Conservation (phyloP, 2,888 invertebrate species). For the Loripinus fragilis region DNA sequence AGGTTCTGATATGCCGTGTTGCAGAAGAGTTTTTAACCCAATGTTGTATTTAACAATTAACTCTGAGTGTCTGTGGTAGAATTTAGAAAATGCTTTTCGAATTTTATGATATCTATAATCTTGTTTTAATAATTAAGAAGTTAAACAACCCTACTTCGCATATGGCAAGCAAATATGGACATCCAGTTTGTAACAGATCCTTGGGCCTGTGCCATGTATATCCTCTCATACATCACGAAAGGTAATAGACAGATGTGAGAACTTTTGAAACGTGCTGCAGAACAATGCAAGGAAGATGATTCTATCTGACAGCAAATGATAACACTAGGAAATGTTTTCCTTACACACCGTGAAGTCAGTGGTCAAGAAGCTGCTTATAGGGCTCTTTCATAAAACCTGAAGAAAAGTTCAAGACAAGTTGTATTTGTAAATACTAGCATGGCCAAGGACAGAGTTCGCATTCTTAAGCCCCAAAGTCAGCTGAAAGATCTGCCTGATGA, state of each 20-base stretch:
- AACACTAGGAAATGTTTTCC: constrained; percentile 46
- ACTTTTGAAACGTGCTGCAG: constrained; percentile 42
- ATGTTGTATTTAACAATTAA: too few relatives aligned
- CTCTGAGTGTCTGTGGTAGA: too few relatives aligned
- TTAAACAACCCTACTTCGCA: constrained; percentile 39
- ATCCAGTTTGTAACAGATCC: constrained; percentile 55
- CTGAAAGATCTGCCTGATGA: constrained; percentile 41
- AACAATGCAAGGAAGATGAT: constrained; percentile 35
- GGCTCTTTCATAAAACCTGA: constrained; percentile 54
- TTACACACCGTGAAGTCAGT: constrained; percentile 64
- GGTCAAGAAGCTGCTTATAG: constrained; percentile 70
- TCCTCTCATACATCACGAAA: constrained; percentile 20
- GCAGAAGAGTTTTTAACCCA: too few relatives aligned
- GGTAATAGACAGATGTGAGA: constrained; percentile 45
- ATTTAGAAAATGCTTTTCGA: too few relatives aligned
- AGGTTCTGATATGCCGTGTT: too few relatives aligned
- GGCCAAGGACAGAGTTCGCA: constrained; percentile 42
- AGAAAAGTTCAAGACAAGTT: constrained; percentile 48
- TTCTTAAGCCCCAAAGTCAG: constrained; percentile 42
- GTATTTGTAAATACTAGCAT: constrained; percentile 55
- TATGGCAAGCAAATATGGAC: constrained; percentile 60
- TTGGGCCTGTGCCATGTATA: constrained; percentile 57
- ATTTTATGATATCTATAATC: too few relatives aligned
- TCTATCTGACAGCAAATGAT: constrained; percentile 41
- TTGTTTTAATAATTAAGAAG: too few relatives aligned